A percentile compares a stretch with the other conserved stretches of the same genome.
Conservation (phyloP, 2,797 vertebrate genomes). For the Typhlichthys subterraneus region DNA sequence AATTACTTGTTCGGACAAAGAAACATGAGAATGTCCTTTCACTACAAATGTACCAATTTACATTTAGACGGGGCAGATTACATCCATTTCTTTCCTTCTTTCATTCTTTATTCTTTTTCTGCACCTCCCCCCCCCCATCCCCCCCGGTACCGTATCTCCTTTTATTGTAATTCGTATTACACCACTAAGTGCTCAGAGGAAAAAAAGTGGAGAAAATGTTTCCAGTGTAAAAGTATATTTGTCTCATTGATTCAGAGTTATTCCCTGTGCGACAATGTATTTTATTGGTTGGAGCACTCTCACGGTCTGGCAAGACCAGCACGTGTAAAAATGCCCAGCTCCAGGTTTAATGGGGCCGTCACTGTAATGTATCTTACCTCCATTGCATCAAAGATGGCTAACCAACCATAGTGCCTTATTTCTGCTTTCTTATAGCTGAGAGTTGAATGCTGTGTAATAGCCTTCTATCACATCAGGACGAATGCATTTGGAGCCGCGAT, state of each 20-base stretch:
- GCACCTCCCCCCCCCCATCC: background rate
- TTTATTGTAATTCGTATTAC: conserved; percentile 68
- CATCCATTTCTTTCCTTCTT: conserved; percentile 63
- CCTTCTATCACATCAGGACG: conserved; percentile 18
- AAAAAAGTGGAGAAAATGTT: conserved; percentile 24
- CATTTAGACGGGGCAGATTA: conserved; percentile 73
- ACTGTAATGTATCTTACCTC: conserved; percentile 26
- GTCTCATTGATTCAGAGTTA: conserved; percentile 42
- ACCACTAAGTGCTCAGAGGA: conserved; percentile 33
- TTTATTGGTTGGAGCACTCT: conserved; percentile 49
- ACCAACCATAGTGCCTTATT: conserved; percentile 30
- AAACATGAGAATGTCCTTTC: conserved; percentile 80
- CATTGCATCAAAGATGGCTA: conserved; percentile 39
- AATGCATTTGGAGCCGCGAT: conserved; percentile 21
- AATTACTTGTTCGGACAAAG: conserved; percentile 83
- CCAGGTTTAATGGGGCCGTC: conserved; percentile 33
- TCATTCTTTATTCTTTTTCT: conserved; percentile 31
- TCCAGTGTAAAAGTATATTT: conserved; percentile 39
- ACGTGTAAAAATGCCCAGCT: background rate
- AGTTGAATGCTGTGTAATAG: conserved; percentile 12
- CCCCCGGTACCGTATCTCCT: conserved; percentile 36
- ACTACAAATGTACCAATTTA: conserved; percentile 81
- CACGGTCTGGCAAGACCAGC: conserved; percentile 31
- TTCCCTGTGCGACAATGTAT: conserved; percentile 16
- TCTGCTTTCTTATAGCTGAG: conserved; percentile 22